Evolutionary conservation across 1,140 invertebrate genomes (phyloP), one percentile per base, ranked within the genome.

Genomic region (Drosophila nikananu): DNA sequence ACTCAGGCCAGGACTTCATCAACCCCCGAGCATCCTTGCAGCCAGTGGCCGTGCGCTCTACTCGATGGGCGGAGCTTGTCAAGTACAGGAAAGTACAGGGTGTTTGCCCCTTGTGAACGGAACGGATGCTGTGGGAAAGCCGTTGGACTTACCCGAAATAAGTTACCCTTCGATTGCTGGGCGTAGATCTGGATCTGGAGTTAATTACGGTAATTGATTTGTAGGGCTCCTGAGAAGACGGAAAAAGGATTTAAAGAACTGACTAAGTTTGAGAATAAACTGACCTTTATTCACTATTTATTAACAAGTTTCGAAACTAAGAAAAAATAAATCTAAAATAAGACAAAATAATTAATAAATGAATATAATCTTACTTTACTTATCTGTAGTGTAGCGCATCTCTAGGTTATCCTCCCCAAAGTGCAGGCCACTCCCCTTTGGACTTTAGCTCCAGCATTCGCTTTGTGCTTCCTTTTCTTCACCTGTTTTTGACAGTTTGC

Each of bases 401-500:
- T 6, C 6, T 5, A 5, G n/a, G 35, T 46, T 63, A 9, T 7
- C 1, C 13, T 52, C 23, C 7, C 75, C 39, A 9, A 55, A 5
- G 8, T 49, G 21, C 42, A 42, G 17, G 17, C 8, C 44, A 41
- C 44, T 48, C 19, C 23, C 35, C 27, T 61, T 23, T 8, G 3
- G 5, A 15, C 21, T 71, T 27, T 13, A 12, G 32, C n/a, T 46
- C 41, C 46, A 54, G 52, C 51, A 39, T 35, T 46, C 44, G 25
- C 75, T 70, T 78, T 78, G 75, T 64, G 59, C 59, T 68, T 54
- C 32, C 46, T 61, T 54, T 39, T 41, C 57, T 67, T 87, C 81
- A 83, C 80, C 89, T 91, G 89, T 77, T 86, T 86, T 67, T 91
- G 89, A 91, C 89, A 80, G 51, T 74, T 86, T 89, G 70, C 77